A percentile compares a stretch with the other conserved stretches of the same genome.
Conservation (phyloP, 2,888 invertebrate genomes). For the Aethes cnicana region DNA sequence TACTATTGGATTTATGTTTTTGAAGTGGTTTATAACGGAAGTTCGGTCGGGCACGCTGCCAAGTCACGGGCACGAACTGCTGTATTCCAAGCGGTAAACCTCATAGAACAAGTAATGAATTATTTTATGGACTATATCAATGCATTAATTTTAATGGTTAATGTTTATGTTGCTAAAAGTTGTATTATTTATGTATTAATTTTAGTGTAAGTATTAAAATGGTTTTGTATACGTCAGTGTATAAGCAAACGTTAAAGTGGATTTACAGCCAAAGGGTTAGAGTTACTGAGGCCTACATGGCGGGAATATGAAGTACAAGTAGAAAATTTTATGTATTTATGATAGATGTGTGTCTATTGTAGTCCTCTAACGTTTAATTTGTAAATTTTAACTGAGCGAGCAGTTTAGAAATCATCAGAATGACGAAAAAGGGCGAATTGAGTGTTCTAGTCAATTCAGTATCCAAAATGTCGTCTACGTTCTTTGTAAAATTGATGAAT, state of each 20-base stretch:
- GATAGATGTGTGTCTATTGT: slow-evolving; percentile 6
- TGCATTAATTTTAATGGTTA: slow-evolving; percentile 42
- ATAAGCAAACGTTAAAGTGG: slow-evolving; percentile 48
- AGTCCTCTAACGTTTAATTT: no score
- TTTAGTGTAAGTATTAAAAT: slow-evolving; percentile 60
- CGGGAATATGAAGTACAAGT: slow-evolving; percentile 28
- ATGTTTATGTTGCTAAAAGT: slow-evolving; percentile 49
- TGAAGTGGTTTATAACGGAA: neutral
- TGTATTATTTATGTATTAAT: slow-evolving; percentile 66
- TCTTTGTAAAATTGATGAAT: no score
- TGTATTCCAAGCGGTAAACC: no score
- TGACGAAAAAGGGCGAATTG: no score
- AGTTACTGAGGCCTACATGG: slow-evolving; percentile 18
- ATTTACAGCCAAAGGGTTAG: slow-evolving; percentile 54
- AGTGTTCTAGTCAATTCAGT: no score
- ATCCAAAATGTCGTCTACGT: no score
- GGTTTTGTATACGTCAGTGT: slow-evolving; percentile 48
- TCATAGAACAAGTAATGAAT: slow-evolving; percentile 38
- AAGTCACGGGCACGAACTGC: no score
- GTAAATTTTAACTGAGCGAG: no score
- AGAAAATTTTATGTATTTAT: slow-evolving; percentile 14
- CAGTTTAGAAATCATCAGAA: no score
- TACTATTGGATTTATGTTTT: slow-evolving; percentile 1
- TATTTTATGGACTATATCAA: slow-evolving; percentile 42
- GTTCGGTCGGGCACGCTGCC: neutral